Evolutionary conservation across 2,113 vertebrate species (phyloP), one percentile per base, ranked within the genome.

Genomic region (Grantiella picta): DNA sequence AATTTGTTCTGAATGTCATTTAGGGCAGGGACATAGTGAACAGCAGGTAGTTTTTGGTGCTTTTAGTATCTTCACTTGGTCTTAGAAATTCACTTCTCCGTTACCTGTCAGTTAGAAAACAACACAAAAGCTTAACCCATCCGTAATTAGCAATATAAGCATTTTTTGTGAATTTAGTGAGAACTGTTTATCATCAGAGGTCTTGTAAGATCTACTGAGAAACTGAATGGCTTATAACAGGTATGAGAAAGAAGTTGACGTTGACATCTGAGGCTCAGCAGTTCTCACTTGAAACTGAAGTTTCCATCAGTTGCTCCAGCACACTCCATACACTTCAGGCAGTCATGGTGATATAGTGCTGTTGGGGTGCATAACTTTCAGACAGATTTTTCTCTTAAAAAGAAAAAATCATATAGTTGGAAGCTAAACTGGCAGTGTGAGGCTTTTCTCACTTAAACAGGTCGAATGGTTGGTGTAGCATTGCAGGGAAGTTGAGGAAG

Each of bases 101-200:
- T 86, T 77, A 24, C 20, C 5, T 70, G 10, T 73, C 1, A 1
- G 8, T 47, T 73, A 44, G 18, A 85, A 76, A 70, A 40, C 9
- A n/a, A 8, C 19, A 47, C 23, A 38, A 59, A 71, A 54, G 16
- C 14, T 54, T 63, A 45, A 50, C 10, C 13, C 15, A 38, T 54
- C 44, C 2, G 0, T 54, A 33, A 49, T 25, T 10, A n/a, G 10
- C n/a, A 82, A 5, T 9, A 5, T 11, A 50, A 59, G 8, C 1
- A 2, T 20, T 85, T 86, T 72, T 53, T 61, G 4, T 56, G 36
- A 60, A 20, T 56, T 65, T 69, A 28, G 8, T 27, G 71, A n/a
- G 22, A 72, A 2, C 11, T 85, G 0, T 35, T 5, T 42, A 16
- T 80, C 10, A 8, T 68, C 11, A 45, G 54, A 68, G 73, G 8